phyloP scores from a whole-genome alignment of 2,888 invertebrate genomes.

The Diarsia mendica region DNA sequence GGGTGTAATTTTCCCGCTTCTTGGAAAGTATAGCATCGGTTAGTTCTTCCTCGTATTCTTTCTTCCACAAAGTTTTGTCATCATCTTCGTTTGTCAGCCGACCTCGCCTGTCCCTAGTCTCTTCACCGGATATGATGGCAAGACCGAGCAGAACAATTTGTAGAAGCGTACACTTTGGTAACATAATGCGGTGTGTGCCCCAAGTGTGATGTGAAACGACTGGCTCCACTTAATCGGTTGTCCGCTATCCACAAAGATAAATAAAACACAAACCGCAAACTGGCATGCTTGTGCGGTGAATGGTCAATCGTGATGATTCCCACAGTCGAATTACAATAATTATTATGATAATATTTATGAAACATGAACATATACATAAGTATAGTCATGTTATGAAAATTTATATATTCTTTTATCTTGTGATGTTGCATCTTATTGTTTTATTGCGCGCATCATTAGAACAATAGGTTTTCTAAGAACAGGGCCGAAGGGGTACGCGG shows the following conservation, averaged over 20 bases:
- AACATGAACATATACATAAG: conserved; percentile 40
- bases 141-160: conserved; percentile 67
- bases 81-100: conserved; percentile 73
- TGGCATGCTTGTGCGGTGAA: conserved; percentile 70
- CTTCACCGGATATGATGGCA: conserved; percentile 68
- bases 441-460: too few relatives aligned
- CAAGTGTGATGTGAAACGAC: conserved; percentile 69
- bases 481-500: too few relatives aligned
- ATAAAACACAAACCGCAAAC: conserved; percentile 74
- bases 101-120: conserved; percentile 67
- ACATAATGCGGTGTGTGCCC: conserved; percentile 77
- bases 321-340: conserved; percentile 67
- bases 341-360: conserved; percentile 70
- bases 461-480: too few relatives aligned
- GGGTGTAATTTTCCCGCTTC: conserved; percentile 77
- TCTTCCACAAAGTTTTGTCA: conserved; percentile 83
- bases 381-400: conserved; percentile 13
- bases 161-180: conserved; percentile 65
- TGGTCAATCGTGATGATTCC: conserved; percentile 70
- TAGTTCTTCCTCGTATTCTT: conserved; percentile 85
- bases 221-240: conserved; percentile 63
- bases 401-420: background rate
- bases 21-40: conserved; percentile 80
- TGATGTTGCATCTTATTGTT: too few relatives aligned
- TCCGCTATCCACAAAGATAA: conserved; percentile 60